Evolutionary conservation across 2,113 vertebrate genomes (phyloP).

Genomic region (Aphyosemion australe): DNA sequence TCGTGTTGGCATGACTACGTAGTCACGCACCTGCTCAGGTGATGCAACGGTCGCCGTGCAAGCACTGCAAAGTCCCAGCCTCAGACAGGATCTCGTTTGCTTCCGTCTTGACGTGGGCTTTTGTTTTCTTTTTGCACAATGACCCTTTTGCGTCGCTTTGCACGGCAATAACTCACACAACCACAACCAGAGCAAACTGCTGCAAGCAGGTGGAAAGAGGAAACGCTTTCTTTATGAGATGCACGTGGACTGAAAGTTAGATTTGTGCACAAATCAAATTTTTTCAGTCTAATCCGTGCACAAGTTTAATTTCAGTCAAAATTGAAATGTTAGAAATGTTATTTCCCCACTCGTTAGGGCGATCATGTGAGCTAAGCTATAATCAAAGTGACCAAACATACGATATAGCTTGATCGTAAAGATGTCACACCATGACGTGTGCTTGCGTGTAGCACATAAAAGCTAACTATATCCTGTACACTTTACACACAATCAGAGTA

Average conservation of each 20-base stretch:
- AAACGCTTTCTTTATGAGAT: conserved; percentile 1
- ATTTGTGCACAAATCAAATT: not conserved
- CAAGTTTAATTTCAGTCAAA: not conserved
- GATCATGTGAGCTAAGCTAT: too few species aligned
- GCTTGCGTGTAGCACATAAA: conserved; percentile 8
- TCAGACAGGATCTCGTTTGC: not conserved
- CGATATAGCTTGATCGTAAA: too few species aligned
- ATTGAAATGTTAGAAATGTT: conserved; percentile 1
- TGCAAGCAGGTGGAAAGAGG: not conserved
- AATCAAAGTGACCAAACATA: too few species aligned
- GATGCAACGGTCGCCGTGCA: not conserved
- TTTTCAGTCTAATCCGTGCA: not conserved
- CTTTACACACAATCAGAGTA: conserved; percentile 13
- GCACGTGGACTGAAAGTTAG: not conserved
- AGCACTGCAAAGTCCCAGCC: not conserved
- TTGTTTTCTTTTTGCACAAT: not conserved
- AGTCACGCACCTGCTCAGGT: conserved; percentile 19
- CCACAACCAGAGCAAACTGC: conserved; percentile 2
- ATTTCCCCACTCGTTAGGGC: too few species aligned
- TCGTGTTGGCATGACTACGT: conserved; percentile 32
- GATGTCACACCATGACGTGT: not conserved
- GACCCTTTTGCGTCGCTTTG: not conserved
- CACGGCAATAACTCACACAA: not conserved
- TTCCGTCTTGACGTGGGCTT: not conserved
- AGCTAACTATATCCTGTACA: conserved; percentile 26